A percentile compares a stretch with the other conserved stretches of the same genome.
Conservation (phyloP, 1,140 invertebrate genomes). For the Chironomus striatipennis region DNA sequence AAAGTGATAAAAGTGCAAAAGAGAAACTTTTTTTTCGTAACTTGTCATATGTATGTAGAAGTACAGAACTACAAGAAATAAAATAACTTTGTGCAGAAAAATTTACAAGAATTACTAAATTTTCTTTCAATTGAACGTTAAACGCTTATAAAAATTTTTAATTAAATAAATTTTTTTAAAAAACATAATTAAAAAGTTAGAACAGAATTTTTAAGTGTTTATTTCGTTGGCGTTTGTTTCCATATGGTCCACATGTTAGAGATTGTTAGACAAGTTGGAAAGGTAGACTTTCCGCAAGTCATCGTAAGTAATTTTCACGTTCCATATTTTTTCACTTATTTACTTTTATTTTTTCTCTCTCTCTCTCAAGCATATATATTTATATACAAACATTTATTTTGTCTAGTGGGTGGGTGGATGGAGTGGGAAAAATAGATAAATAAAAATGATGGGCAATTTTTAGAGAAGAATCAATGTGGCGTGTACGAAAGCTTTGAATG, state of each 20-base stretch:
- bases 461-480: too few species aligned
- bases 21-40: not conserved
- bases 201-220: slow-evolving; percentile 10
- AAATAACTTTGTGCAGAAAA: not conserved
- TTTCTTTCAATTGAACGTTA: not conserved
- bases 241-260: slow-evolving; percentile 22
- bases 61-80: not conserved
- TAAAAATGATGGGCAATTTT: not conserved
- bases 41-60: not conserved
- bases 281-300: slow-evolving; percentile 21
- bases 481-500: too few species aligned
- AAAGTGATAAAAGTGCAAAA: slow-evolving; percentile 13
- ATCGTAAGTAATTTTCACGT: slow-evolving; percentile 23
- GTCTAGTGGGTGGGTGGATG: not conserved
- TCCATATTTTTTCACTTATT: not conserved
- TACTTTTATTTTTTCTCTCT: not conserved
- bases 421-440: not conserved
- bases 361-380: not conserved
- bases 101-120: not conserved
- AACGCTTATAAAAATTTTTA: not conserved
- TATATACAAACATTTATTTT: not conserved
- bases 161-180: not conserved
- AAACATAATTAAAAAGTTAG: not conserved
- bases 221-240: not conserved
- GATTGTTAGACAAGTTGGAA: slow-evolving; percentile 21